A percentile compares a stretch with the other conserved stretches of the same genome.
phyloP scores from a whole-genome alignment of 2,113 vertebrate species.

The Limnothrissa miodon region DNA sequence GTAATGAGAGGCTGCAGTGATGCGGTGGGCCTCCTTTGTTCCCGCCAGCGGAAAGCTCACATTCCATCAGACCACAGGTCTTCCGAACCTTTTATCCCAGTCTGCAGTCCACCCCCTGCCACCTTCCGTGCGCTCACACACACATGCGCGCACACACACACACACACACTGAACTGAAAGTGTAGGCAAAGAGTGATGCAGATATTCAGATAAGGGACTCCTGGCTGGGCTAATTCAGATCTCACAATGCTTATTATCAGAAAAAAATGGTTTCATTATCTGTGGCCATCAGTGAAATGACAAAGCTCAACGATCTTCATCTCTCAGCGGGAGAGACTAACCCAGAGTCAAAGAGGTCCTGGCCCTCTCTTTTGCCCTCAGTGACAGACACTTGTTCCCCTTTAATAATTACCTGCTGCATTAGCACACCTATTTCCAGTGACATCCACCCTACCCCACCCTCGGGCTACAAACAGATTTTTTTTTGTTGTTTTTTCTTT shows the following conservation, averaged over 20 bases:
- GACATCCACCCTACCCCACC: too few species aligned
- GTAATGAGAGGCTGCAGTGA: conserved; percentile 43
- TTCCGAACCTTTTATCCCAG: conserved; percentile 40
- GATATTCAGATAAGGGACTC: neutral
- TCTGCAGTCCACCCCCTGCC: neutral
- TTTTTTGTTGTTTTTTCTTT: neutral
- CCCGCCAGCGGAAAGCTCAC: conserved; percentile 3
- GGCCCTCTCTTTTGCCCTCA: neutral
- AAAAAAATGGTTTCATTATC: neutral
- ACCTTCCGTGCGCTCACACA: neutral
- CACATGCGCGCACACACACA: neutral
- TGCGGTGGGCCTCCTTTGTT: neutral
- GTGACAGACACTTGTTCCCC: neutral
- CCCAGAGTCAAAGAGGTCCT: neutral
- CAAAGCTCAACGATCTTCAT: neutral
- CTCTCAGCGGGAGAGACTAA: neutral
- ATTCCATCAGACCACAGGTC: conserved; percentile 35
- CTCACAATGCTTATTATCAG: neutral
- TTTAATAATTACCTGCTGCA: neutral
- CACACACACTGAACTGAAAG: neutral
- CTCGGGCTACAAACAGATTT: too few species aligned
- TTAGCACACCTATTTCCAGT: neutral
- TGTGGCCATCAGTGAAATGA: neutral
- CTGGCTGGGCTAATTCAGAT: neutral
- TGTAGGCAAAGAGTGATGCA: neutral